phyloP scores from a whole-genome alignment of 2,888 invertebrate species.

The Bhutanitis thaidina region DNA sequence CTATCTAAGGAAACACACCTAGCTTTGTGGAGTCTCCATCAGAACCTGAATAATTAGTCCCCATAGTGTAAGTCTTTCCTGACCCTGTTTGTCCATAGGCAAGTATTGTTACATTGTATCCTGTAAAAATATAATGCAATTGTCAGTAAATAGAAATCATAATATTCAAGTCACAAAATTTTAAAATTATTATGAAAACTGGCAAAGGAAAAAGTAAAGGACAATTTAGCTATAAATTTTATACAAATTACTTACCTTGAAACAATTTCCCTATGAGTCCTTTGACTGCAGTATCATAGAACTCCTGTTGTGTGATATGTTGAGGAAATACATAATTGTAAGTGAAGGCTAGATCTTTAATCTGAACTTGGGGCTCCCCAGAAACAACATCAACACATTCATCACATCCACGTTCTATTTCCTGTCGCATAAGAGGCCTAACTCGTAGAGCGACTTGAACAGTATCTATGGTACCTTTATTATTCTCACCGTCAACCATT shows the following conservation, averaged over 20 bases:
- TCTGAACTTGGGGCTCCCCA: constrained; percentile 84
- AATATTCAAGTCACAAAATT: no score
- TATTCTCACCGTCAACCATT: constrained; percentile 57
- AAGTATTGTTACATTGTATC: constrained; percentile 95
- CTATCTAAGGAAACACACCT: constrained; percentile 44
- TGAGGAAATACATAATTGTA: constrained; percentile 91
- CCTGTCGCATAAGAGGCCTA: constrained; percentile 87
- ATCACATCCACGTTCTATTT: constrained; percentile 87
- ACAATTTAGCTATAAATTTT: no score
- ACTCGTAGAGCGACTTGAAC: constrained; percentile 91
- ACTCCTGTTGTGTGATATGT: constrained; percentile 83
- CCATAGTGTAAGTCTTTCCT: constrained; percentile 97
- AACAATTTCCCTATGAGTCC: constrained; percentile 87
- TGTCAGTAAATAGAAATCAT: no score
- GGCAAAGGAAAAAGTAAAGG: no score
- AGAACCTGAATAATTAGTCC: constrained; percentile 85
- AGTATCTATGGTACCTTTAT: constrained; percentile 63
- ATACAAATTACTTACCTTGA: no score
- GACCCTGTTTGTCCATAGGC: constrained; percentile 98
- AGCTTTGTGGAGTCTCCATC: constrained; percentile 76
- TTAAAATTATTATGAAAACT: no score
- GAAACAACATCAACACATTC: constrained; percentile 84
- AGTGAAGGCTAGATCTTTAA: constrained; percentile 87
- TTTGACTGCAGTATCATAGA: constrained; percentile 87
- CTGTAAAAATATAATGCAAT: no score